Evolutionary conservation across 2,113 vertebrate species (phyloP).

Genomic region (Glareola pratincola): DNA sequence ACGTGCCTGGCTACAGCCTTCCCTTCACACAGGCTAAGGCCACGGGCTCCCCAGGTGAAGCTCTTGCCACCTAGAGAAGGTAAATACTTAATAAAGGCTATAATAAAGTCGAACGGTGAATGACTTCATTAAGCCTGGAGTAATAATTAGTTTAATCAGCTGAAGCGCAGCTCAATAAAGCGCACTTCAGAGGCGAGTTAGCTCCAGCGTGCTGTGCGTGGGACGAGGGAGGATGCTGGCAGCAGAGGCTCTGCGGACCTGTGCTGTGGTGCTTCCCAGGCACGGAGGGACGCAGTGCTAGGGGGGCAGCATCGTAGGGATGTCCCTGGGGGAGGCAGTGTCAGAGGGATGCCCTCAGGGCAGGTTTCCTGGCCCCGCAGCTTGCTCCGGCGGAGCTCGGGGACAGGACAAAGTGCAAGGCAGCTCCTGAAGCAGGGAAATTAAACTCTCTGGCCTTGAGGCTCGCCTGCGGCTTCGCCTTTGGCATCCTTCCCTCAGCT

Average conservation of each 20-base stretch:
- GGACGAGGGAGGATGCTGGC: not conserved
- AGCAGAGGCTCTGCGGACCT: rapidly evolving
- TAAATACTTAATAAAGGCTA: not conserved
- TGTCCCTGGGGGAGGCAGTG: not conserved
- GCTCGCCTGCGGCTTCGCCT: not conserved
- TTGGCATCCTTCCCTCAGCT: not conserved
- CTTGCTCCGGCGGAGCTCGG: rapidly evolving
- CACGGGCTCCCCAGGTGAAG: not conserved
- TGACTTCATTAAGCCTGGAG: not conserved
- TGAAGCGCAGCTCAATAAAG: not conserved
- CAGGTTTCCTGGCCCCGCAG: not conserved
- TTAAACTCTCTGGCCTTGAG: not conserved
- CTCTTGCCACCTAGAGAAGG: slow-evolving; percentile 12
- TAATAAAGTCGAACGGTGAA: not conserved
- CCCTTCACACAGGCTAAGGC: not conserved
- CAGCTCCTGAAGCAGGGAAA: not conserved
- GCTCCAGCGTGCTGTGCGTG: rapidly evolving
- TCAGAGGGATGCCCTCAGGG: not conserved
- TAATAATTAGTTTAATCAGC: not conserved
- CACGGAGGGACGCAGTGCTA: rapidly evolving
- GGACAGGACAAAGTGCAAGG: not conserved
- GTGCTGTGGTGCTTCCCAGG: not conserved
- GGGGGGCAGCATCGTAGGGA: not conserved
- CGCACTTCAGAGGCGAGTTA: not conserved
- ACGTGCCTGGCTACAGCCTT: not conserved